A percentile compares a stretch with the other conserved stretches of the same genome.
phyloP scores from a whole-genome alignment of 2,888 invertebrate species.

The Synanthedon tipuliformis region DNA sequence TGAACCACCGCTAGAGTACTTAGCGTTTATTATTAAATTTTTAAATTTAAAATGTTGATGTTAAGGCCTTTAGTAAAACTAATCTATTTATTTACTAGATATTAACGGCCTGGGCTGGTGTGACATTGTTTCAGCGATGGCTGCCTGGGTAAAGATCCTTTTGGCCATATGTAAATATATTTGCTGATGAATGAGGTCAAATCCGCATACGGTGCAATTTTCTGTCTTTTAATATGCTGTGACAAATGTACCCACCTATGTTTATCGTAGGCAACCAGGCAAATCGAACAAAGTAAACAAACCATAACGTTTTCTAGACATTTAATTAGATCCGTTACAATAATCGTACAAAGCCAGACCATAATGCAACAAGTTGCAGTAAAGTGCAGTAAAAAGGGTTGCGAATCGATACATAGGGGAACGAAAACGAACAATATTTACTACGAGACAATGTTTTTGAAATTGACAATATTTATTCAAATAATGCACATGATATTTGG shows the following conservation, averaged over 20 bases:
- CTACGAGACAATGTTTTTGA: neutral
- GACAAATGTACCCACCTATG: neutral
- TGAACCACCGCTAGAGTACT: too few species aligned
- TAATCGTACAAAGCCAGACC: neutral
- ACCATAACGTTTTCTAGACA: conserved; percentile 48
- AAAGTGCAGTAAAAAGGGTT: neutral
- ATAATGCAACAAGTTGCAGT: neutral
- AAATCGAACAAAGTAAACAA: conserved; percentile 34
- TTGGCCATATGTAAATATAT: neutral
- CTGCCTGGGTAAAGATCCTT: too few species aligned
- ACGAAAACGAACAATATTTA: neutral
- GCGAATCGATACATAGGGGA: neutral
- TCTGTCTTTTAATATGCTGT: neutral
- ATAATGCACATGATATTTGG: conserved; percentile 14
- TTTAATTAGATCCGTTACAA: conserved; percentile 25
- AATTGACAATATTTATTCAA: conserved; percentile 11
- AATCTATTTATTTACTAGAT: too few species aligned
- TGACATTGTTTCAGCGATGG: too few species aligned
- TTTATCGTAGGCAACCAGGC: neutral
- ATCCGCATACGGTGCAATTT: neutral
- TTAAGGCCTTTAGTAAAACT: too few species aligned
- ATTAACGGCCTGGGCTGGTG: too few species aligned
- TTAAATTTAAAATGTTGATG: too few species aligned
- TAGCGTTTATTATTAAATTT: too few species aligned
- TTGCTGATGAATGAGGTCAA: neutral